Conservation (phyloP, 2,797 vertebrate genomes). For the Calcarius lapponicus region DNA sequence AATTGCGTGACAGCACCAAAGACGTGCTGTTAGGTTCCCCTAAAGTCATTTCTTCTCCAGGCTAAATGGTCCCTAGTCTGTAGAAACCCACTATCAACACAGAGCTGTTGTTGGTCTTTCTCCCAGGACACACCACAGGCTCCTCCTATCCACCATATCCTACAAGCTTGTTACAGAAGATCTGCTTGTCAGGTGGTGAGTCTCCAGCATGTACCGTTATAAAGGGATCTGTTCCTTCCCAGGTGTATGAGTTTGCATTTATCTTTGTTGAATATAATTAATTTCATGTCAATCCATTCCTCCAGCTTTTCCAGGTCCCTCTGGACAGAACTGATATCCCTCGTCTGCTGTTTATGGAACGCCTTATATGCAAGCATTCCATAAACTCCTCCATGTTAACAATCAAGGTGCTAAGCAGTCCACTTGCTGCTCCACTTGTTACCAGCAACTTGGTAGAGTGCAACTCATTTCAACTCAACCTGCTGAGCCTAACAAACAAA, state of each 20-base stretch:
- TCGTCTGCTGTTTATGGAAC: neutral
- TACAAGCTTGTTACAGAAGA: neutral
- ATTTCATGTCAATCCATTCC: neutral
- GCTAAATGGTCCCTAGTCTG: neutral
- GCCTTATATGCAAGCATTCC: neutral
- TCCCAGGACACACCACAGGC: neutral
- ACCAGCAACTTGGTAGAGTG: neutral
- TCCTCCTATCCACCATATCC: neutral
- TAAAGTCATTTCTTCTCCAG: neutral
- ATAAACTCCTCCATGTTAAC: neutral
- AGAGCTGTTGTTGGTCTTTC: neutral
- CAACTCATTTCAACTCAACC: neutral
- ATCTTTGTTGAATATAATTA: neutral
- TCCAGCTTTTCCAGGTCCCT: neutral
- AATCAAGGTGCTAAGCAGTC: neutral
- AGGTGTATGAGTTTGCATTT: neutral
- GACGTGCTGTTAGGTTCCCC: neutral
- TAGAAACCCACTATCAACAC: neutral
- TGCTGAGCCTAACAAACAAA: neutral
- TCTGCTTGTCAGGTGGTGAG: neutral
- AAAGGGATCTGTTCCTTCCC: neutral
- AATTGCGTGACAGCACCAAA: neutral
- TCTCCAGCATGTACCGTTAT: neutral
- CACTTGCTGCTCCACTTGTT: neutral
- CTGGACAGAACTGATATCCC: neutral